Percentiles rank a stretch among this genome's conserved stretches.
Evolutionary conservation across 2,888 invertebrate genomes (phyloP).

Genomic region (Anthophora plumipes): DNA sequence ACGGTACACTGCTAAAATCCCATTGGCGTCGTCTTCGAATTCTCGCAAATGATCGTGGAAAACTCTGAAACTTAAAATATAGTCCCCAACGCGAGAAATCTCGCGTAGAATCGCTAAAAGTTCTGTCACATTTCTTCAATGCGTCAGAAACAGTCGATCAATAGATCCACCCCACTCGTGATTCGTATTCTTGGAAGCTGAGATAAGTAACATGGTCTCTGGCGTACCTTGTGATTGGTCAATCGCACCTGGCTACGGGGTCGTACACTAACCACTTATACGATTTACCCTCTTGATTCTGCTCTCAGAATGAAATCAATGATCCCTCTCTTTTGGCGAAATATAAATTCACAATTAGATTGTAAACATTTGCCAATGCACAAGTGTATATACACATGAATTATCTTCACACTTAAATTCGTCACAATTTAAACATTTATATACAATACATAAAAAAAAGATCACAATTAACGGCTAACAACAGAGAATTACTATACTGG

Average conservation of each 20-base stretch:
- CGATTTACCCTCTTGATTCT: background rate
- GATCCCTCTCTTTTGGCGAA: too few species aligned
- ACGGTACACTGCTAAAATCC: slow-evolving; percentile 40
- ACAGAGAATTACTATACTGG: too few species aligned
- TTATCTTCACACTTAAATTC: too few species aligned
- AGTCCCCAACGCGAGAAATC: slow-evolving; percentile 73
- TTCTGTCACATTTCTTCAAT: slow-evolving; percentile 13
- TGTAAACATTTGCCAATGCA: background rate
- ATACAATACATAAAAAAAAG: too few species aligned
- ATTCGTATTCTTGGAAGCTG: slow-evolving; percentile 11
- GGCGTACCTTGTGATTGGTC: slow-evolving; percentile 11
- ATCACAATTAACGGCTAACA: too few species aligned
- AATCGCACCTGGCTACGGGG: background rate
- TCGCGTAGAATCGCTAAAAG: slow-evolving; percentile 62
- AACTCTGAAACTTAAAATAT: slow-evolving; percentile 64
- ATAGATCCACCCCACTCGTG: background rate
- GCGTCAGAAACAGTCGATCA: background rate
- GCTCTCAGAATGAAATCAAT: background rate
- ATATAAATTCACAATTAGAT: background rate
- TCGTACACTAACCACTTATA: too few species aligned
- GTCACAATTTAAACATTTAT: too few species aligned
- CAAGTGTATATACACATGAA: background rate
- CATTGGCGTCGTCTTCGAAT: slow-evolving; percentile 32
- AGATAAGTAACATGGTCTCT: background rate
- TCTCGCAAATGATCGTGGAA: slow-evolving; percentile 64